Conservation (phyloP, 2,797 vertebrate species). For the Enteromius argenteus region DNA sequence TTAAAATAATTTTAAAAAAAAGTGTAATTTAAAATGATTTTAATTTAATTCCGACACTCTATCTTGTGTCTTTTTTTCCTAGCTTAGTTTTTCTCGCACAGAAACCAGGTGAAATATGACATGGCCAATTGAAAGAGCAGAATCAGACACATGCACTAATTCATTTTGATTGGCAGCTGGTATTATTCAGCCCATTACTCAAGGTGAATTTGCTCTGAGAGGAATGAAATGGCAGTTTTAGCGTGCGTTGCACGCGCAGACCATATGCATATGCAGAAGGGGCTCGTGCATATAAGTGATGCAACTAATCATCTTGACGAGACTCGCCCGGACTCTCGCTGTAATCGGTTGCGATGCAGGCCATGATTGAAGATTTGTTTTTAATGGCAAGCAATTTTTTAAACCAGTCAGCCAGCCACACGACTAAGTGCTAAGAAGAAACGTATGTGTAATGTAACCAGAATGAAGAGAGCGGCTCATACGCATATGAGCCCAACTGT, state of each 20-base stretch:
- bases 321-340: conserved; percentile 32
- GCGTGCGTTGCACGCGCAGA: conserved; percentile 16
- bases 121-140: conserved; percentile 48
- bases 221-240: conserved; percentile 59
- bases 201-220: conserved; percentile 40
- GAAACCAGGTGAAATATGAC: conserved; percentile 4
- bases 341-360: conserved; percentile 47
- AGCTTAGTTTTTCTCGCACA: conserved; percentile 10
- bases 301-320: conserved; percentile 64
- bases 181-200: conserved; percentile 75
- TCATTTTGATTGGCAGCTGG: conserved; percentile 69
- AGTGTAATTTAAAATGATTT: neutral
- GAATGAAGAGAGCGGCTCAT: neutral
- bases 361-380: conserved; percentile 63
- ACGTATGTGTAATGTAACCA: neutral
- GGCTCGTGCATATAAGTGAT: conserved; percentile 29
- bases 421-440: conserved; percentile 26
- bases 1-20: neutral
- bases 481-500: conserved; percentile 17
- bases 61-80: neutral
- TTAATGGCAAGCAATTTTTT: conserved; percentile 61
- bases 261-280: conserved; percentile 39
- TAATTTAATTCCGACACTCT: neutral
- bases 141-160: conserved; percentile 53
- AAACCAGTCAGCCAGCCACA: conserved; percentile 37